Conservation (phyloP, 2,113 vertebrate species). For the Apteryx mantelli region DNA sequence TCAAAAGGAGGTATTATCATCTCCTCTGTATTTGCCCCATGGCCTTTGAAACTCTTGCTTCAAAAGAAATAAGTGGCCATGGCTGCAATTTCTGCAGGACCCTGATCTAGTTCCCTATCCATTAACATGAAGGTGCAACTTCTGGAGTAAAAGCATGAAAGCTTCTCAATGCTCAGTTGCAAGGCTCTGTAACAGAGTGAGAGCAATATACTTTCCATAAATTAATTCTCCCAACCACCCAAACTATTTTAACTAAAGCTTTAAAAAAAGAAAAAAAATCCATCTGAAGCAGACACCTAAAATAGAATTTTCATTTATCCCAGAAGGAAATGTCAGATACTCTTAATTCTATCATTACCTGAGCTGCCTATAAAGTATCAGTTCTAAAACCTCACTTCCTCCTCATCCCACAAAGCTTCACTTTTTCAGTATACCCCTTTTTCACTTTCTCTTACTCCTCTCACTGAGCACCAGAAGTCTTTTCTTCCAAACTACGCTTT, state of each 20-base stretch:
- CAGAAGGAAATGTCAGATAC: neutral
- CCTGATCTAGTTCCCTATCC: neutral
- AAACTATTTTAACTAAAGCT: neutral
- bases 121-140: neutral
- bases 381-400: conserved; percentile 7
- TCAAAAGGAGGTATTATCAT: neutral
- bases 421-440: neutral
- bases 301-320: neutral
- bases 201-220: neutral
- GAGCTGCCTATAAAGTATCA: conserved; percentile 6
- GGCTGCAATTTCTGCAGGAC: neutral
- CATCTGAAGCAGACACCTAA: neutral
- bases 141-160: neutral
- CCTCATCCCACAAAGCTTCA: neutral
- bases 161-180: neutral
- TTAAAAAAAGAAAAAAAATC: neutral
- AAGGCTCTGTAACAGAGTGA: neutral
- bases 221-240: neutral
- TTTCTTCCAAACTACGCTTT: neutral
- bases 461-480: neutral
- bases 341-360: conserved; percentile 37
- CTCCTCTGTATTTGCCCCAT: neutral
- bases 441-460: neutral
- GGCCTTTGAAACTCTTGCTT: neutral
- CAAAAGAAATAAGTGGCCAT: neutral